Base-by-base conservation (phyloP, 2,888 invertebrate genomes). In the Leptogaster cylindrica region DNA sequence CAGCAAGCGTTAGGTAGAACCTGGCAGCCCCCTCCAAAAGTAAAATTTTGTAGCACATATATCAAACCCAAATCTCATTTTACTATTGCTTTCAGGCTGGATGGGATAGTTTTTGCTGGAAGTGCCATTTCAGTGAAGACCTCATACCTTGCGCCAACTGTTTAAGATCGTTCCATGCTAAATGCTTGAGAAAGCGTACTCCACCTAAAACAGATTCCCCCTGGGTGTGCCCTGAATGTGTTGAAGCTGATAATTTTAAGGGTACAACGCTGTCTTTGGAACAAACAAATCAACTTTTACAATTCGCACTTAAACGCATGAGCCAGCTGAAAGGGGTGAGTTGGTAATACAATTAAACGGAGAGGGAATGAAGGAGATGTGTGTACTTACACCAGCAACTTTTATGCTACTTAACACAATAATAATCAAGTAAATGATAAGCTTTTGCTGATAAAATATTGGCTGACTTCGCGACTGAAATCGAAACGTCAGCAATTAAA, bases 191-290 rank as follows among this genome's bases (percentile, higher is more conserved):
- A 68, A 79, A 82, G 28, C 81, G 82, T 1, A 76, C 84, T 5
- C 77, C 81, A 2, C 79, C 82, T 51, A 77, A 78, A 33, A 78
- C 83, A 66, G 82, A 76, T 73, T 82, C 83, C 75, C 80, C 83
- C 74, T 95, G 94, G 93, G 88, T 91, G 52, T 97, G 97, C 77
- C 90, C 92, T 0, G 96, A 96, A 79, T 97, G 97, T 78, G 83
- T 89, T 70, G 79, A 84, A 5, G 85, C 91, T 55, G 82, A 92
- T 70, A 75, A 72, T 70, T 74, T 74, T 2, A 44, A 61, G 8
- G 61, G 28, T 23, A 5, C 74, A 66, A 75, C 75, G 69, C 69
- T 81, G 28, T 73, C 77, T 8, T 70, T 75, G 50, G 79, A 92
- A 71, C 88, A 90, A 76, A 83, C 95, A 10, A 89, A 90, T 78